Conservation (phyloP, 1,140 invertebrate genomes). For the Bilobella aurantiaca region DNA sequence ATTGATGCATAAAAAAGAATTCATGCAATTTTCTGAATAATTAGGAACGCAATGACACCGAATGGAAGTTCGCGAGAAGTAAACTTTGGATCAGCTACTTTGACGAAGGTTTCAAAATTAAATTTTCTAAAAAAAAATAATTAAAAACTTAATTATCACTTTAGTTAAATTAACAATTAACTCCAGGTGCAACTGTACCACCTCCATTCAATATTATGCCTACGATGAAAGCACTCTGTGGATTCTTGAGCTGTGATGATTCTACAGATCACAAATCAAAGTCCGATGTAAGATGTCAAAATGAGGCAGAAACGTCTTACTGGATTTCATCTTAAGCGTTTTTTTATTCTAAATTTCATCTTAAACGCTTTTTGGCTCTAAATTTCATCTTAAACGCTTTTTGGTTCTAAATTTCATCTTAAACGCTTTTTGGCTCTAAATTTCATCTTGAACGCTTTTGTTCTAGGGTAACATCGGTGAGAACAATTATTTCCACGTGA, state of each 20-base stretch:
- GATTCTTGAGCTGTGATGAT: constrained; percentile 72
- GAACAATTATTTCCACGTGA: background rate
- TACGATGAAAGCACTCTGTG: constrained; percentile 80
- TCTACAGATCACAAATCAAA: no score
- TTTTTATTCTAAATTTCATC: no score
- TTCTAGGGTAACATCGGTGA: constrained; percentile 69
- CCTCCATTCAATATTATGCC: constrained; percentile 95
- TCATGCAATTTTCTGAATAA: constrained; percentile 13
- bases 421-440: no score
- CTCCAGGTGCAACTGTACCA: constrained; percentile 72
- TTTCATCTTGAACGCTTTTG: no score
- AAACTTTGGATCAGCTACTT: constrained; percentile 99
- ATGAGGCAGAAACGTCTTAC: no score
- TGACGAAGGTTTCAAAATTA: constrained; percentile 54
- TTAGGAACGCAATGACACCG: constrained; percentile 89
- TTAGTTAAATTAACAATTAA: background rate
- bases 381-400: no score
- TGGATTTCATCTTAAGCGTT: no score
- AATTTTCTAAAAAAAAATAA: background rate
- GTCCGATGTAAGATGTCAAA: constrained; percentile 85
- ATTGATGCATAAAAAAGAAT: no score
- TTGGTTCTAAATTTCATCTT: no score
- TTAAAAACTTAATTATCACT: background rate
- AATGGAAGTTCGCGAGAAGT: constrained; percentile 97
- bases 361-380: no score